A percentile compares a stretch with the other conserved stretches of the same genome.
phyloP scores from a whole-genome alignment of 2,797 vertebrate genomes.

The Threskiornis aethiopicus region DNA sequence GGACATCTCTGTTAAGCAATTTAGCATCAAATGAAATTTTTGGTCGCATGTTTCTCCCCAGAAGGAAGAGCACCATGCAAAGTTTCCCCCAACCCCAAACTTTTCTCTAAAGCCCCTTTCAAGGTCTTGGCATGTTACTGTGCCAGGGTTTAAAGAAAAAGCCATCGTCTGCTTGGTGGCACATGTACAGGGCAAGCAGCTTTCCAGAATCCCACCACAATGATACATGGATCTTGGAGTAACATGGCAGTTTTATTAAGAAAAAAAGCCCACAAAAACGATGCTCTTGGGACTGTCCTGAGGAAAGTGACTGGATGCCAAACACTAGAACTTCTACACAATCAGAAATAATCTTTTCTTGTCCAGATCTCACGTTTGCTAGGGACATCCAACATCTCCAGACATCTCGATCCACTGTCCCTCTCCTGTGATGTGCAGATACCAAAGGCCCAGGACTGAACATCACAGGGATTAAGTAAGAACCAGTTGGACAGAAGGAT shows the following conservation, averaged over 20 bases:
- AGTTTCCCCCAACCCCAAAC: not conserved
- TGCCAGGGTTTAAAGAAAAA: not conserved
- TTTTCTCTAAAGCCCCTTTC: not conserved
- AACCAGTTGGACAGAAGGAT: not conserved
- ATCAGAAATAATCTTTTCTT: not conserved
- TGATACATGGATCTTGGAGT: not conserved
- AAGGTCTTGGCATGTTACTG: not conserved
- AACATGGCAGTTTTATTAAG: not conserved
- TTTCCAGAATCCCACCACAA: not conserved
- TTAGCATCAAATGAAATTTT: not conserved
- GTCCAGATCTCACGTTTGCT: not conserved
- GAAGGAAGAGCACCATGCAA: not conserved
- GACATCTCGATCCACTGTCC: no score
- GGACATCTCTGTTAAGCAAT: not conserved
- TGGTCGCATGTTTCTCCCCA: not conserved
- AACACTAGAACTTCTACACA: not conserved
- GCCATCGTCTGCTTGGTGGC: not conserved
- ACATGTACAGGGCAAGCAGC: not conserved
- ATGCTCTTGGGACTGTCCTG: not conserved
- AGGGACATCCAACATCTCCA: not conserved
- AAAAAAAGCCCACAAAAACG: accelerated
- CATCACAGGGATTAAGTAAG: not conserved
- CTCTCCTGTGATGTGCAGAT: not conserved
- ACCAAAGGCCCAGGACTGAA: not conserved
- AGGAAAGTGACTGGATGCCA: not conserved